Percentiles rank a stretch among this genome's conserved stretches.
Evolutionary conservation across 1,140 invertebrate genomes (phyloP).

Genomic region (Pseudachorutes palmiensis): DNA sequence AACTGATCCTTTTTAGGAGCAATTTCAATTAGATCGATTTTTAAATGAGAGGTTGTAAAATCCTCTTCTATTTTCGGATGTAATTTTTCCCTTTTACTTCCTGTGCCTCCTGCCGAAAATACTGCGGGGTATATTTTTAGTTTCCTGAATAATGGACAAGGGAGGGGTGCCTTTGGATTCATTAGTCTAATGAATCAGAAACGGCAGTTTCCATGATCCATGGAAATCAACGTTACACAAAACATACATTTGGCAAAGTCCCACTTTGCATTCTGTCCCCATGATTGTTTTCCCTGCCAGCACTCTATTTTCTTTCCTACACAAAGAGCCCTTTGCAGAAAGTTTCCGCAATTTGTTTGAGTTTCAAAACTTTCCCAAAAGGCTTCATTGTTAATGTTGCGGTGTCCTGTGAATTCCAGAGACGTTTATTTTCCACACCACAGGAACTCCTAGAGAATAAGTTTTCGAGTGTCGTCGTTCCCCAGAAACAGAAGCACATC

Average conservation of each 20-base stretch:
- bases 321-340: not conserved
- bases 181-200: not conserved
- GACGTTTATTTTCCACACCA: too few relatives aligned
- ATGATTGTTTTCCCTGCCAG: not conserved
- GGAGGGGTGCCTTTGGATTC: not conserved
- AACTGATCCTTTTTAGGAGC: not conserved
- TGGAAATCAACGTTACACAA: not conserved
- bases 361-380: not conserved
- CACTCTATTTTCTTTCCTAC: not conserved
- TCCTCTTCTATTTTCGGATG: not conserved
- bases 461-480: not conserved
- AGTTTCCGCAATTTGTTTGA: not conserved
- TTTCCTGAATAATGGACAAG: not conserved
- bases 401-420: too few relatives aligned
- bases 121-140: too few relatives aligned
- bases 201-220: not conserved
- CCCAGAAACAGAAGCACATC: not conserved
- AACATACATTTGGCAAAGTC: too few relatives aligned
- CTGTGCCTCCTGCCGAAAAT: too few relatives aligned
- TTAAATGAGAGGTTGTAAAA: slow-evolving; percentile 8
- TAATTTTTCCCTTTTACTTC: not conserved
- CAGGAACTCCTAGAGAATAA: too few relatives aligned
- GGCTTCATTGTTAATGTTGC: too few relatives aligned
- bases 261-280: too few relatives aligned
- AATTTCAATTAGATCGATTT: slow-evolving; percentile 22